Evolutionary conservation across 2,888 invertebrate genomes (phyloP), one percentile per base, ranked within the genome.

Genomic region (Acronicta aceris): DNA sequence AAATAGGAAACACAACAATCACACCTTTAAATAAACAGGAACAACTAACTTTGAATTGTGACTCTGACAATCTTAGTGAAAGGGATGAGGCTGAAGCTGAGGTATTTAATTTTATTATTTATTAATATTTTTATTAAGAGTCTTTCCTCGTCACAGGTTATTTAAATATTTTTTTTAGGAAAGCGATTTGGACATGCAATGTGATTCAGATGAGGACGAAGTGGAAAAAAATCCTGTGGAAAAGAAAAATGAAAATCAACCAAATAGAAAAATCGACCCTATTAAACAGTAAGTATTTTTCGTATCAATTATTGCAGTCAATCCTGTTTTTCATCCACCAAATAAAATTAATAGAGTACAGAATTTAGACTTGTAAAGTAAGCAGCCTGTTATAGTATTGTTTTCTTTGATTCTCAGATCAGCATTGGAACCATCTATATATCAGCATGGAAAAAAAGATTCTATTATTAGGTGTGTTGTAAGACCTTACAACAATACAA

Each of bases 51-150:
- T 93, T 96, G 78, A 95, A 95, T 78, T 96, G 96, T 81, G 95
- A 96, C 67, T 96, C 96, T 5, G 97, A 97, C 78, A 97, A 96
- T 71, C 95, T 97, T 69, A 96, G 98, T 86, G 96, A 96, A 82
- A 93, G 97, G 21, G 97, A 97, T 85, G 97, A 97, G 88, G 97
- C 97, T 15, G 97, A 97, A 86, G 98, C 97, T 5, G 97, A 98
- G 84, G 95, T 95, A 83, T 65, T n/a, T 5, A 15, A 40, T 25
- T 7, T 54, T 9, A 36, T n/a, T 52, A 16, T 16, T n/a, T 52
- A 16, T 16, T 10, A 7, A 13, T 6, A 16, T 47, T 33, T 27
- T 50, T 10, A 15, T 16, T 0, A 2, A 16, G 3, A 5, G 17
- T 15, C 12, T 33, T 38, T 5, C 38, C n/a, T n/a, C 8, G 2